These are phyloP conservation scores for Oikopleura vanhoeffeni DNA, from an alignment of 23 tunicate genomes.

Conservation along the genomic window DNA sequence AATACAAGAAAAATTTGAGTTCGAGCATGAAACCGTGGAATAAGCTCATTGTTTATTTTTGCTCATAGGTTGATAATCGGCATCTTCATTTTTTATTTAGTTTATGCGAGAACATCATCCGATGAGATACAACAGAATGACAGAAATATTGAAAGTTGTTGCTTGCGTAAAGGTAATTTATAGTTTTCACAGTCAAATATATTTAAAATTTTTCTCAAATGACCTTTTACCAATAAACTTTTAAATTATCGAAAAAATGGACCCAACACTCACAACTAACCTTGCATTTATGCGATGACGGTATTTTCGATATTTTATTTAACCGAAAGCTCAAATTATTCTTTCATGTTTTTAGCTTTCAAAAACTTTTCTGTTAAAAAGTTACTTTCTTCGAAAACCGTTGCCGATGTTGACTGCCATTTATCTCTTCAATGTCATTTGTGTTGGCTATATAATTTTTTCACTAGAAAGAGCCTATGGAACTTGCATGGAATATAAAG, in stretches of 20 bases:
- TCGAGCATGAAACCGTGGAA: too few species aligned
- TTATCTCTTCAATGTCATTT: conserved; percentile 4
- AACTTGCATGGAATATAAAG: conserved; percentile 2
- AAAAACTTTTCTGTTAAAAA: conserved; percentile 1
- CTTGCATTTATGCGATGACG: background rate
- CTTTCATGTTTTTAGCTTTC: too few species aligned
- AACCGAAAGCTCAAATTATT: too few species aligned
- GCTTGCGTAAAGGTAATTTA: conserved; percentile 7
- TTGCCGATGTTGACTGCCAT: background rate
- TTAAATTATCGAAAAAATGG: background rate
- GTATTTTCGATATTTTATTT: too few species aligned
- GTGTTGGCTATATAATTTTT: background rate
- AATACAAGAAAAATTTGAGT: background rate
- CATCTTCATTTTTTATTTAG: too few species aligned
- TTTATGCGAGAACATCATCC: conserved; percentile 15
- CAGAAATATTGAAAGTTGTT: conserved; percentile 7
- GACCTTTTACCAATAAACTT: too few species aligned
- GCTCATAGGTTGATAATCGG: too few species aligned
- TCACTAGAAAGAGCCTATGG: conserved; percentile 3
- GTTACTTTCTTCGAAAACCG: background rate
- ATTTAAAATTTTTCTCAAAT: too few species aligned
- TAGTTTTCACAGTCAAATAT: too few species aligned
- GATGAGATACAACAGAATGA: conserved; percentile 8
- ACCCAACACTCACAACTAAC: background rate
- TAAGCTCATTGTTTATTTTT: too few species aligned